These are phyloP conservation scores for Diabrotica balteata DNA, from an alignment of 2,888 invertebrate species.

Conservation along the genomic window DNA sequence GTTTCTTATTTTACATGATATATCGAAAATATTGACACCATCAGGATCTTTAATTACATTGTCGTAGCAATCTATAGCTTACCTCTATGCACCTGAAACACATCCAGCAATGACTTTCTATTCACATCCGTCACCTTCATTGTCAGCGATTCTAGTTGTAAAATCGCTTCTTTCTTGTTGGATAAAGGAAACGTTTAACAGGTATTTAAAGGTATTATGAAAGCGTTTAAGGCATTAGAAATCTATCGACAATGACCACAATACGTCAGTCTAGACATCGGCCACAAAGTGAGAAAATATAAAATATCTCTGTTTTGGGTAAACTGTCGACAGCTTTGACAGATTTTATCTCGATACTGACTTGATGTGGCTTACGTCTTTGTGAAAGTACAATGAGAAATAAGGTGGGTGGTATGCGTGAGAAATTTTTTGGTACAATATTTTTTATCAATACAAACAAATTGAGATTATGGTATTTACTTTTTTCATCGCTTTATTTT, in stretches of 20 bases:
- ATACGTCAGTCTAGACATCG: conserved; percentile 42
- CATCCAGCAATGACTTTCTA: no score
- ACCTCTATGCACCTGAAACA: no score
- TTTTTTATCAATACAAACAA: no score
- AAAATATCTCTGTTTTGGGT: conserved; percentile 47
- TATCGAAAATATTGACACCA: no score
- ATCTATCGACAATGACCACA: conserved; percentile 14
- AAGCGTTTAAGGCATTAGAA: conserved; percentile 43
- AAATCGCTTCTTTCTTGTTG: conserved; percentile 48
- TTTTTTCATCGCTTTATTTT: no score
- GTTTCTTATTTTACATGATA: no score
- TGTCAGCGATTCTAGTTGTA: conserved; percentile 52
- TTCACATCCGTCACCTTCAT: background rate
- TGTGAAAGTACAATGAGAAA: conserved; percentile 1
- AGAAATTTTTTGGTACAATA: background rate
- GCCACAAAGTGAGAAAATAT: conserved; percentile 42
- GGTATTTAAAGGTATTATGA: conserved; percentile 44
- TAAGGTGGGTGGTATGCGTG: conserved; percentile 8
- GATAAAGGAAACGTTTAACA: conserved; percentile 55
- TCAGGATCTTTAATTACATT: no score
- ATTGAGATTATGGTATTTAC: no score
- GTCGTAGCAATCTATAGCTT: no score
- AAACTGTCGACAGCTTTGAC: conserved; percentile 52
- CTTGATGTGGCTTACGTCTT: conserved; percentile 32
- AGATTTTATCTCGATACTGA: conserved; percentile 41